Conservation (phyloP, 2,888 invertebrate genomes). For the Sphinx pinastri region DNA sequence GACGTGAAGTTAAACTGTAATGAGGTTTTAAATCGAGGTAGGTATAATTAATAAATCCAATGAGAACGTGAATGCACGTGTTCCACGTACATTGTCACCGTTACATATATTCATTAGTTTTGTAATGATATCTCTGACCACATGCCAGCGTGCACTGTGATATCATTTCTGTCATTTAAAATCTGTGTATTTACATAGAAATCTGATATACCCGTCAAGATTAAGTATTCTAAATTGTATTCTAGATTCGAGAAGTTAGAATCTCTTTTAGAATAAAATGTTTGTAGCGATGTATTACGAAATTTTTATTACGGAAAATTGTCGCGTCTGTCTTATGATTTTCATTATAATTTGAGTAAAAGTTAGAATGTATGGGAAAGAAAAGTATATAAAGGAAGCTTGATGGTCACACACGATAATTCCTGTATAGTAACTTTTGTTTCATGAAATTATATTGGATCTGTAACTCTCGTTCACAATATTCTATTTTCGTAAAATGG, state of each 20-base stretch:
- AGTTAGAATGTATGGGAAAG: not conserved
- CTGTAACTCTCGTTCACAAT: not conserved
- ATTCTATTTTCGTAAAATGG: too few relatives aligned
- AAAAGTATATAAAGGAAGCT: conserved; percentile 7
- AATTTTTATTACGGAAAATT: not conserved
- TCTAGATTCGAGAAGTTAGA: not conserved
- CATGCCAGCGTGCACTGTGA: not conserved
- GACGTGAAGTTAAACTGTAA: not conserved
- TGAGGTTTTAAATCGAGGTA: not conserved
- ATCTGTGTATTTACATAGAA: not conserved
- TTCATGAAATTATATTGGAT: not conserved
- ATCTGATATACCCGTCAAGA: not conserved
- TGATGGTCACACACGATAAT: conserved; percentile 3
- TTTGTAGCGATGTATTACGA: not conserved
- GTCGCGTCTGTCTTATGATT: not conserved
- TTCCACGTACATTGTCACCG: not conserved
- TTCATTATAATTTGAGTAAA: conserved; percentile 7
- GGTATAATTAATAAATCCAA: conserved; percentile 11
- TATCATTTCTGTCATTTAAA: conserved; percentile 10
- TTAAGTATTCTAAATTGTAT: conserved; percentile 1
- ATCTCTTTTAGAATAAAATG: conserved; percentile 1
- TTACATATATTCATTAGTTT: conserved; percentile 9
- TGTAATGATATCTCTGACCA: conserved; percentile 4
- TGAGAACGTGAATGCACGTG: not conserved
- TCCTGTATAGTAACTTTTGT: not conserved